Base-by-base conservation (phyloP, 2,113 vertebrate genomes). In the Ibidorhyncha struthersii region DNA sequence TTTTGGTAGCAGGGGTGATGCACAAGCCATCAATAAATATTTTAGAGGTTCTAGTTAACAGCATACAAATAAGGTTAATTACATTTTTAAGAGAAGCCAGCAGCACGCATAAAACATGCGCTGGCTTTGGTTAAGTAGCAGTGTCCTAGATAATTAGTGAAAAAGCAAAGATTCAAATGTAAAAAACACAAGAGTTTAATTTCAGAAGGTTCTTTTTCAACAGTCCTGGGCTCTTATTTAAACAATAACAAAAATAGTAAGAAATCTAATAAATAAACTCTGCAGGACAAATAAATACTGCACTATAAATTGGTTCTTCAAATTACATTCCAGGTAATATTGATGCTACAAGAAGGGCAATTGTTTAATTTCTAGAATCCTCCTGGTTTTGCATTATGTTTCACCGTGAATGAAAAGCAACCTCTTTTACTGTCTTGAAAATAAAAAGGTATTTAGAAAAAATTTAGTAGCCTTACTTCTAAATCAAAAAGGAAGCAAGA, bases 11-110 rank as follows among this genome's bases (percentile, higher is more conserved):
- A 69, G 32, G 43, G 38, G 86, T 92, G 83, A 94, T 90, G 65
- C 78, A 95, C 90, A 92, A 94, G 88, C 81, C 70, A 95, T 91
- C 86, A 73, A 96, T 97, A 96, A 97, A 97, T 96, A 94, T 97
- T 98, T 96, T 96, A 96, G 88, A 89, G 67, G 45, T 89, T 88
- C 78, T 89, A 65, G 86, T 95, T 92, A 97, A 92, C 81, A 86
- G 90, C 91, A 92, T 67, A 97, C 82, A 94, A 95, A 96, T 72
- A 94, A 91, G 80, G 95, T 95, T 96, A 95, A 97, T 97, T 91
- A 97, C 89, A 91, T 78, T 97, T 96, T 93, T 95, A 92, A 94
- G 67, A 90, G 96, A 82, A 96, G 82, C 81, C 86, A 91, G 62
- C 27, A 61, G 77, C 81, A 94, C 96, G 80, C 96, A 97, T 97